Evolutionary conservation across 2,797 vertebrate species (phyloP), one percentile per base, ranked within the genome.

Genomic region (Macroramphosus scolopax): DNA sequence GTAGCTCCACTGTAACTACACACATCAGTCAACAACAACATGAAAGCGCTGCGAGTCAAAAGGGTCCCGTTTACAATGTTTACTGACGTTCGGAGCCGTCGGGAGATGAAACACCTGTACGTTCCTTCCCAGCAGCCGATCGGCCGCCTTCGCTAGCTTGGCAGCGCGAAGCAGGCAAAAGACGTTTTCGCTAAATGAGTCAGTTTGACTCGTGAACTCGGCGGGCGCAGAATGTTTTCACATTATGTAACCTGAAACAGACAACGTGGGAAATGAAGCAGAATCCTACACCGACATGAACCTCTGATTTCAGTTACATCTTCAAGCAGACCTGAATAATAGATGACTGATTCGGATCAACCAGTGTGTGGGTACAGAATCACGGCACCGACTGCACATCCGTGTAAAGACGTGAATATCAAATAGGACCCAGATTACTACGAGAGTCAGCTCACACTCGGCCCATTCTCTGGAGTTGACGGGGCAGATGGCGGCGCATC

Each of bases 401-500:
- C 17, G 3, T 1, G 6, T 8, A 33, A 44, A 3, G 8, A 26
- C 29, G 8, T 33, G 11, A 12, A 32, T 18, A 43, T 26, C 8
- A 48, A 28, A 46, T 15, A 41, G 16, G 9, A 6, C 8, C 24
- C 29, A 41, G 26, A 25, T 37, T 28, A 17, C 55, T 39, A 38
- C 2, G 8, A 48, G 52, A 49, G 20, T 7, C 35, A 4, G 8
- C 20, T 36, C 14, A 4, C 5, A 20, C 13, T 10, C 42, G 58
- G 61, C 24, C 50, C 57, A 17, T 43, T 52, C 17, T 68, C 17
- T 6, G 17, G 8, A 5, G 36, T 46, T 50, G 37, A 71, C 63
- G 73, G 72, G 76, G 64, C 80, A 86, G 80, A 86, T 66, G 73
- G 73, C 53, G 33, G 49, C n/a, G n/a, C n/a, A 67, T 49, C 25